A percentile compares a stretch with the other conserved stretches of the same genome.
Conservation (phyloP, 2,888 invertebrate genomes). For the Pemphredon lugubris region DNA sequence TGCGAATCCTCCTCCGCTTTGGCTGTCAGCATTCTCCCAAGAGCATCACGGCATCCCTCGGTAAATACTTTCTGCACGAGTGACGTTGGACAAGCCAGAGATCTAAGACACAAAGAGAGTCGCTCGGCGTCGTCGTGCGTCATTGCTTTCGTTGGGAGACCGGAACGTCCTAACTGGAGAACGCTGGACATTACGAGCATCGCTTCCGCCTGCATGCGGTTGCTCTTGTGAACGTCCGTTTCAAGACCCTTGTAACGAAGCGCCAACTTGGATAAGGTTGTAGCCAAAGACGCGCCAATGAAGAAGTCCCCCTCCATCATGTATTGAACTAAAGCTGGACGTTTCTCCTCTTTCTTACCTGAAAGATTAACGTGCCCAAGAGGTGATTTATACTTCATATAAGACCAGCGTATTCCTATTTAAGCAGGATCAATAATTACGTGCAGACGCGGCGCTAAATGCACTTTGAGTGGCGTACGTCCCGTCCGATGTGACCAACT, state of each 20-base stretch:
- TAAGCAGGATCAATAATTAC: slow-evolving; percentile 60
- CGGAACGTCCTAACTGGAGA: slow-evolving; percentile 88
- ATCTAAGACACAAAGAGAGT: slow-evolving; percentile 90
- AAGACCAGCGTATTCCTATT: background rate
- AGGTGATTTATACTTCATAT: background rate
- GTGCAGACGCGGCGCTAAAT: slow-evolving; percentile 89
- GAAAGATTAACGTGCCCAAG: too few relatives aligned
- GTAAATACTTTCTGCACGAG: slow-evolving; percentile 88
- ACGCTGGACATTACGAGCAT: slow-evolving; percentile 95
- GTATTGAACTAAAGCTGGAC: slow-evolving; percentile 92
- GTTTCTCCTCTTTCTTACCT: slow-evolving; percentile 85
- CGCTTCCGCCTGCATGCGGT: slow-evolving; percentile 88
- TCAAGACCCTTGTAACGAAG: slow-evolving; percentile 82
- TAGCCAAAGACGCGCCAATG: slow-evolving; percentile 95
- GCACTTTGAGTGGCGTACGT: slow-evolving; percentile 99
- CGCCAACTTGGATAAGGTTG: slow-evolving; percentile 95
- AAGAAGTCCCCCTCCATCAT: slow-evolving; percentile 98
- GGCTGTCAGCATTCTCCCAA: slow-evolving; percentile 91
- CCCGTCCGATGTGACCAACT: slow-evolving; percentile 98
- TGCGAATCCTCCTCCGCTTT: slow-evolving; percentile 88
- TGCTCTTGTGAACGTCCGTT: slow-evolving; percentile 76
- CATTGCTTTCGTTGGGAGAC: slow-evolving; percentile 87
- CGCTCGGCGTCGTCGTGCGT: slow-evolving; percentile 98
- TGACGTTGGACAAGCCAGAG: slow-evolving; percentile 87
- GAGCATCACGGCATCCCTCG: slow-evolving; percentile 88